Evolutionary conservation across 2,797 vertebrate species (phyloP).

Genomic region (Sebastes elongatus): DNA sequence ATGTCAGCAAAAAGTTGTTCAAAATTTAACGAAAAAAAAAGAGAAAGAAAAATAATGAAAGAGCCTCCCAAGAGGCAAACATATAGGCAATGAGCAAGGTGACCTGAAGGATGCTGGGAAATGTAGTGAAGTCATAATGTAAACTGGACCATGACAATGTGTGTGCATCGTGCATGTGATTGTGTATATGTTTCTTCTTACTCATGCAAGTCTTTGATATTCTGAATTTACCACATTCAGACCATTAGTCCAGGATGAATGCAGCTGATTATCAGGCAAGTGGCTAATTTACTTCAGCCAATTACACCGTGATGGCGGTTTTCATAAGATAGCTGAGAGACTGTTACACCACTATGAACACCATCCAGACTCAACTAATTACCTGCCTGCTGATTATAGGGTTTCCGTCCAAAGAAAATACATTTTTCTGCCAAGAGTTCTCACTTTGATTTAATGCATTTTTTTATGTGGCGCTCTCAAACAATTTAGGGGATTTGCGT

Average conservation of each 20-base stretch:
- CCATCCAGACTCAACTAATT: conserved; percentile 28
- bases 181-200: neutral
- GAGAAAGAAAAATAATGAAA: neutral
- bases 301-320: conserved; percentile 16
- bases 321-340: conserved; percentile 4
- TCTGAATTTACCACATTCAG: neutral
- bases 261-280: conserved; percentile 19
- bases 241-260: conserved; percentile 16
- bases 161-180: neutral
- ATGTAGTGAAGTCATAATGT: neutral
- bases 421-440: conserved; percentile 12
- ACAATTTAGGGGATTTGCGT: conserved; percentile 21
- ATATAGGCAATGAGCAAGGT: neutral
- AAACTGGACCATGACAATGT: neutral
- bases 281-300: conserved; percentile 20
- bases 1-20: neutral
- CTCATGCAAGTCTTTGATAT: neutral
- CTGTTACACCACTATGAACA: neutral
- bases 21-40: neutral
- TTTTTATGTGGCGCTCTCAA: conserved; percentile 4
- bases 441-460: conserved; percentile 33
- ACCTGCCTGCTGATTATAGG: conserved; percentile 28
- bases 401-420: conserved; percentile 29
- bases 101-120: neutral
- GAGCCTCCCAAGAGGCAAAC: neutral